Evolutionary conservation across 2,888 invertebrate genomes (phyloP), one percentile per base, ranked within the genome.

Genomic region (Agriopis leucophaearia): DNA sequence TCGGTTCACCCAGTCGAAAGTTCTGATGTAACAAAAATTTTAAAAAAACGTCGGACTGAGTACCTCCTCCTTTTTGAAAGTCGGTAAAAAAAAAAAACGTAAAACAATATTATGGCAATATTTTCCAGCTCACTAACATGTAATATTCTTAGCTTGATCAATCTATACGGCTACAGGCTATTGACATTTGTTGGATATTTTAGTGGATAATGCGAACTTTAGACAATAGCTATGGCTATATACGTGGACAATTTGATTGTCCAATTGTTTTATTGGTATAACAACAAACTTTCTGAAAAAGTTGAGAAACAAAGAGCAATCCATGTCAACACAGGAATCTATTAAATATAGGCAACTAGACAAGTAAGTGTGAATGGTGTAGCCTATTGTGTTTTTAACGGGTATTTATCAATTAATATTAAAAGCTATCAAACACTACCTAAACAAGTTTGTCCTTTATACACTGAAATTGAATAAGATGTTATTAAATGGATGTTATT

Each of bases 171-270:
- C 7, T 15, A 8, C 18, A 18, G 58, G 42, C 35, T 56, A 54
- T 67, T 67, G 63, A 48, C 62, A 63, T 63, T 67, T 27, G 54
- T 45, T 58, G 42, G n/a, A 9, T 48, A 58, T 67, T 67, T 67
- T 42, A 61, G 51, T 62, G 15, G 3, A 62, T 62, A 57, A 58
- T 62, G 47, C 57, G 47, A 66, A 62, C 62, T 66, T 66, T 62
- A 67, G 0, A 67, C 63, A 67, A 67, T 67, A 48, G 52, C n/a
- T 7, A 13, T 10, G 40, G 18, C 9, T 45, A n/a, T 45, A n/a
- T 38, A 15, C 35, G 50, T 40, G 27, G 45, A 61, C 27, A 61
- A 56, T 61, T 61, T 51, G 44, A 61, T 57, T 62, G 57, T 62
- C 38, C 18, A 45, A 66, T 66, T 61, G 66, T 65, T 62, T 47